Evolutionary conservation across 1,140 invertebrate species (phyloP).

Genomic region (Eriosoma lanigerum): DNA sequence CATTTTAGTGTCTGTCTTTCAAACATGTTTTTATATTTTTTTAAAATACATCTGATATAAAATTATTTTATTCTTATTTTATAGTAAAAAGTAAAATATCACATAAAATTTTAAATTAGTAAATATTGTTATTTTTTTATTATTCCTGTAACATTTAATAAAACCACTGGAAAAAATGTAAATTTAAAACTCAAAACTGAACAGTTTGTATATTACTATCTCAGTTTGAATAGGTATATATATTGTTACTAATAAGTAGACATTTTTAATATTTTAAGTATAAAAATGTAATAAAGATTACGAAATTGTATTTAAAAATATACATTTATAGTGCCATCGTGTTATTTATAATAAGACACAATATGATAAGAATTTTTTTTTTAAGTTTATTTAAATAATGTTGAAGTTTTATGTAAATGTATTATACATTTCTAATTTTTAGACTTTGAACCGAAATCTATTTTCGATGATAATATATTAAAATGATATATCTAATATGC

Average conservation of each 20-base stretch:
- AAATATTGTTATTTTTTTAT: conserved; percentile 28
- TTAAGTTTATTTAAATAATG: background rate
- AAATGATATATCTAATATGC: background rate
- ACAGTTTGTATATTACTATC: background rate
- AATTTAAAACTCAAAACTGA: background rate
- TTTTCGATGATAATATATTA: conserved; percentile 7
- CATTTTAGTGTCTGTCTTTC: background rate
- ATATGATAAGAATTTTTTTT: background rate
- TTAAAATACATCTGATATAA: background rate
- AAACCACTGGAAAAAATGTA: background rate
- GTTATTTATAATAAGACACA: background rate
- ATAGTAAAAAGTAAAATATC: background rate
- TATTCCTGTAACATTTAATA: background rate
- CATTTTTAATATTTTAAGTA: background rate
- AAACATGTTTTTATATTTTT: background rate
- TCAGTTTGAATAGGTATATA: background rate
- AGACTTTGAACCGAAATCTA: background rate
- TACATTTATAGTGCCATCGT: background rate
- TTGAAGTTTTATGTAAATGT: background rate
- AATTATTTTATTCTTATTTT: conserved; percentile 22
- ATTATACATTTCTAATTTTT: background rate
- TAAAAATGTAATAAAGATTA: background rate
- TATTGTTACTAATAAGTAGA: background rate
- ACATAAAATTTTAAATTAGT: conserved; percentile 12
- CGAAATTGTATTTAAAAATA: too few relatives aligned